phyloP scores from a whole-genome alignment of 2,888 invertebrate genomes.

The Pachycephus smyrnensis region DNA sequence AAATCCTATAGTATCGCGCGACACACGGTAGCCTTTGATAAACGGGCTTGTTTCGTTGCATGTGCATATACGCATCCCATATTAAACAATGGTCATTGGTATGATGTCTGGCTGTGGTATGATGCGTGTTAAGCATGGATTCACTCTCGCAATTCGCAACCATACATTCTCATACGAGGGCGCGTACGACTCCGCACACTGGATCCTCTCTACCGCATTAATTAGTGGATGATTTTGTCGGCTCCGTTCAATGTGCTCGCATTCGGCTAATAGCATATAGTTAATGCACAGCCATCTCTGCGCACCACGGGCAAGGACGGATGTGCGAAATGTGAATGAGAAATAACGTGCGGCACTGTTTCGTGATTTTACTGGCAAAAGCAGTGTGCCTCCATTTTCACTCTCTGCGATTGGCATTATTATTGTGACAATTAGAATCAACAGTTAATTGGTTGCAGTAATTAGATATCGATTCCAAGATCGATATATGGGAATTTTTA shows the following conservation, averaged over 20 bases:
- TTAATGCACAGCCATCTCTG: conserved; percentile 16
- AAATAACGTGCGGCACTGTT: not conserved
- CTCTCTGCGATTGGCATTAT: not conserved
- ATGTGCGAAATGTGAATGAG: not conserved
- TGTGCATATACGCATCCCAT: not conserved
- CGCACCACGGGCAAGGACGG: not conserved
- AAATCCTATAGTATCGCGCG: not conserved
- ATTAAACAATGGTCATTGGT: conserved; percentile 28
- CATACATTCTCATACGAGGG: conserved; percentile 21
- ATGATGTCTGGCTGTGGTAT: conserved; percentile 12
- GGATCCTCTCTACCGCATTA: conserved; percentile 33
- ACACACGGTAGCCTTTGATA: conserved; percentile 23
- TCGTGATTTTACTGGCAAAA: not conserved
- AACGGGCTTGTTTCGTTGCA: conserved; percentile 20
- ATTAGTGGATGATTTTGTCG: conserved; percentile 47
- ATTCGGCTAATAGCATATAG: conserved; percentile 36
- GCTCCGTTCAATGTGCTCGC: conserved; percentile 35
- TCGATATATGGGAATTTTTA: not conserved
- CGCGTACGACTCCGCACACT: not conserved
- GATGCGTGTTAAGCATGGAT: conserved; percentile 20
- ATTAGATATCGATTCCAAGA: not conserved
- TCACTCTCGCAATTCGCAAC: conserved; percentile 14
- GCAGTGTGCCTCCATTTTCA: not conserved
- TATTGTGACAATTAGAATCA: not conserved
- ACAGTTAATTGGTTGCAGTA: not conserved